Evolutionary conservation across 2,113 vertebrate genomes (phyloP), one percentile per base, ranked within the genome.

Genomic region (Pelecanoides urinatrix): DNA sequence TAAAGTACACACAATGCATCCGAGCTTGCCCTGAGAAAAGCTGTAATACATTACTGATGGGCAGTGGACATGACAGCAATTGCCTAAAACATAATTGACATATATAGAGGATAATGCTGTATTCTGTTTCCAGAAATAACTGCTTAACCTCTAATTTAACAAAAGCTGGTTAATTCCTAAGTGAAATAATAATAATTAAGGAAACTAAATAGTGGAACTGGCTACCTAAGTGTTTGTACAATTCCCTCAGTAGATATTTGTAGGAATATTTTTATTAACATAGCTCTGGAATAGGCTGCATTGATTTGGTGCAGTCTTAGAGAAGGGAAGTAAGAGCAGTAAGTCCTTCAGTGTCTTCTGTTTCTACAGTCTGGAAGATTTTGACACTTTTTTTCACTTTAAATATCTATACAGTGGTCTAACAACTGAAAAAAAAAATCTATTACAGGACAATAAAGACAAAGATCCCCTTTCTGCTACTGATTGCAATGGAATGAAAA

Each of bases 401-500:
- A 96, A 94, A 80, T 94, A 92, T 83, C 74, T 62, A 27, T 25
- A 61, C 6, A 55, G 26, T 74, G 61, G 70, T 87, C 70, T 78
- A 96, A 92, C 73, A 85, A 94, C 42, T 50, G 81, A 78, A 92
- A 78, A 78, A 92, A 78, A 78, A 79, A 86, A 79, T 58, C 56
- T 90, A 52, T 42, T 95, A 47, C 27, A 71, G 27, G 66, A 75
- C 83, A 95, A 97, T 92, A 91, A 96, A 96, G 66, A 90, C 85
- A 95, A 86, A 95, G 66, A 82, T 76, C 56, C 23, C 45, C 10
- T 44, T 79, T 96, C 88, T 86, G 67, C 70, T 88, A 85, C 95
- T 52, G 30, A 83, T 36, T 83, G 88, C 92, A 96, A 92, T 42
- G 44, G 63, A 90, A 95, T 91, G 71, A 89, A 87, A 63, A 78